Conservation (phyloP, 1,140 invertebrate species). For the Drosophila orena region DNA sequence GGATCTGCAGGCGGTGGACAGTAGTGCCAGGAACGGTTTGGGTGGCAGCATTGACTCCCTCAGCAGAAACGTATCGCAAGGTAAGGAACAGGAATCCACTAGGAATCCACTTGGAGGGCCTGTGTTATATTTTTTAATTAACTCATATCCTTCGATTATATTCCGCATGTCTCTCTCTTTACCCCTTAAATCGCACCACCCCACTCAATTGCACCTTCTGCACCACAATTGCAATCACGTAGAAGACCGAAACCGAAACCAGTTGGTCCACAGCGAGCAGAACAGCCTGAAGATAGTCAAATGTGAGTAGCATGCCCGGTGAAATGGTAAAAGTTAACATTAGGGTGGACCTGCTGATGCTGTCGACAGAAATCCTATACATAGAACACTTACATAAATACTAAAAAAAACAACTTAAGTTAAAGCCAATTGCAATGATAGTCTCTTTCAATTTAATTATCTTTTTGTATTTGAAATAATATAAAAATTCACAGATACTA, state of each 20-base stretch:
- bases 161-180: constrained; percentile 33
- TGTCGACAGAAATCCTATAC: no score
- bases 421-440: no score
- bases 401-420: no score
- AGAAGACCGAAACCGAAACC: constrained; percentile 65
- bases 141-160: constrained; percentile 31
- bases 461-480: no score
- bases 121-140: no score
- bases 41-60: constrained; percentile 82
- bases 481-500: no score
- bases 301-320: constrained; percentile 68
- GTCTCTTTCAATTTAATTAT: no score
- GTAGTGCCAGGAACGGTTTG: constrained; percentile 59
- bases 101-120: neutral
- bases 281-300: constrained; percentile 72
- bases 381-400: no score
- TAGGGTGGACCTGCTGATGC: constrained; percentile 12
- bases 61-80: constrained; percentile 83
- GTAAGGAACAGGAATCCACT: constrained; percentile 35
- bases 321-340: neutral
- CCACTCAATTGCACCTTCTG: constrained; percentile 49
- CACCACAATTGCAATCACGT: constrained; percentile 54
- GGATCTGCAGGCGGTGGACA: constrained; percentile 73
- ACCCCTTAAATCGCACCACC: constrained; percentile 37
- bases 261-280: constrained; percentile 39